Conservation (phyloP, 1,140 invertebrate species). For the Steinernema feltiae region DNA sequence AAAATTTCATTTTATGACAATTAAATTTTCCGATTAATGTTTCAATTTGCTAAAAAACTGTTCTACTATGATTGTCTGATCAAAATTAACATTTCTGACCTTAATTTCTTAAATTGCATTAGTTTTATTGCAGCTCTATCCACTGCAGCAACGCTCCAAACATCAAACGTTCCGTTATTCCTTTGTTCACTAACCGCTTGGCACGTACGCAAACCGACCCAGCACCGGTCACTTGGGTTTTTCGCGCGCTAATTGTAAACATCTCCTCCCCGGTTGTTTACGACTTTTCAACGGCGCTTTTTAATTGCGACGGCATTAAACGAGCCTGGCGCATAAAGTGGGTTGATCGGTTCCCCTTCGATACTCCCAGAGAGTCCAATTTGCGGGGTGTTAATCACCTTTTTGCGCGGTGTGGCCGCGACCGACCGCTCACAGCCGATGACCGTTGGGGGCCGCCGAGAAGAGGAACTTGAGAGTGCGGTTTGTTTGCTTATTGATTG, state of each 20-base stretch:
- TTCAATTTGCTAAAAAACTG: too few species aligned
- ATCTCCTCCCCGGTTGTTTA: neutral
- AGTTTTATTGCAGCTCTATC: neutral
- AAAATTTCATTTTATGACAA: too few species aligned
- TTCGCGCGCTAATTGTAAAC: constrained; percentile 6
- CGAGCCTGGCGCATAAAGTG: neutral
- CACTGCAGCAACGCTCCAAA: neutral
- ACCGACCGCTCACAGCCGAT: too few species aligned
- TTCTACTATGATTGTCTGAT: too few species aligned
- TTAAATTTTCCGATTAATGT: too few species aligned
- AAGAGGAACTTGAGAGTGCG: neutral
- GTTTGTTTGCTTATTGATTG: neutral
- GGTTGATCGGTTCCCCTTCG: neutral
- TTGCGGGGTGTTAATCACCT: constrained; percentile 11
- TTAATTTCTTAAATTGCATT: neutral
- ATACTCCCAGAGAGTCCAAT: neutral
- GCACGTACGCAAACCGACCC: neutral
- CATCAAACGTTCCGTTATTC: neutral
- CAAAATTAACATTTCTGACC: too few species aligned
- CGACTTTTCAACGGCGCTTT: neutral
- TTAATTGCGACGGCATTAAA: neutral
- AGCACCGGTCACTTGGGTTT: constrained; percentile 7
- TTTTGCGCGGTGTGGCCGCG: neutral
- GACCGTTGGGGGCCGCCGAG: neutral
- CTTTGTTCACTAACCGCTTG: neutral